These are phyloP conservation scores for Ophion ellenae DNA, from an alignment of 2,888 invertebrate species.

Conservation along the genomic window DNA sequence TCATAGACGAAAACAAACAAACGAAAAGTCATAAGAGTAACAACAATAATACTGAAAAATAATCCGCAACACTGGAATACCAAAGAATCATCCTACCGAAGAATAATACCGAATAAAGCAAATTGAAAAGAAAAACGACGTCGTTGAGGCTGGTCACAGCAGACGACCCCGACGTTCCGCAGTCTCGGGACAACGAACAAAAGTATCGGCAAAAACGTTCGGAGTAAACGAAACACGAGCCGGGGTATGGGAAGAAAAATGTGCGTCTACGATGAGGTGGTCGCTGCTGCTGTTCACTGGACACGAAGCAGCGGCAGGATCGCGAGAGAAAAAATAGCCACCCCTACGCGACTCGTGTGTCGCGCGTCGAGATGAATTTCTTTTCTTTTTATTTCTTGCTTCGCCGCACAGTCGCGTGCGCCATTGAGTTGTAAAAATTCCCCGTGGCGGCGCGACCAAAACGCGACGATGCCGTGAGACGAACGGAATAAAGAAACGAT, in stretches of 20 bases:
- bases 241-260: background rate
- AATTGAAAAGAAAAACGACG: background rate
- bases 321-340: background rate
- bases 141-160: background rate
- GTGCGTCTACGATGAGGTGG: background rate
- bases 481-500: background rate
- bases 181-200: background rate
- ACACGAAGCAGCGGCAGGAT: background rate
- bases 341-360: background rate
- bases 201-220: background rate
- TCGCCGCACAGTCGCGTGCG: background rate
- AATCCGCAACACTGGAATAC: background rate
- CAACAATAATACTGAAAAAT: background rate
- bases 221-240: too few species aligned
- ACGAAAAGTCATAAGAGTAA: background rate
- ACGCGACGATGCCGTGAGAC: slow-evolving; percentile 23
- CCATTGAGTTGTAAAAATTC: slow-evolving; percentile 11
- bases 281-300: background rate
- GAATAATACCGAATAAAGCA: background rate
- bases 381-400: slow-evolving; percentile 3
- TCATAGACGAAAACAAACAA: background rate
- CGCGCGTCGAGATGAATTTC: background rate
- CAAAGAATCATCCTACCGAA: too few species aligned
- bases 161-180: background rate
- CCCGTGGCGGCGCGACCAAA: slow-evolving; percentile 36